These are phyloP conservation scores for Vanacampus margaritifer DNA, from an alignment of 2,113 vertebrate genomes.

Conservation along the genomic window DNA sequence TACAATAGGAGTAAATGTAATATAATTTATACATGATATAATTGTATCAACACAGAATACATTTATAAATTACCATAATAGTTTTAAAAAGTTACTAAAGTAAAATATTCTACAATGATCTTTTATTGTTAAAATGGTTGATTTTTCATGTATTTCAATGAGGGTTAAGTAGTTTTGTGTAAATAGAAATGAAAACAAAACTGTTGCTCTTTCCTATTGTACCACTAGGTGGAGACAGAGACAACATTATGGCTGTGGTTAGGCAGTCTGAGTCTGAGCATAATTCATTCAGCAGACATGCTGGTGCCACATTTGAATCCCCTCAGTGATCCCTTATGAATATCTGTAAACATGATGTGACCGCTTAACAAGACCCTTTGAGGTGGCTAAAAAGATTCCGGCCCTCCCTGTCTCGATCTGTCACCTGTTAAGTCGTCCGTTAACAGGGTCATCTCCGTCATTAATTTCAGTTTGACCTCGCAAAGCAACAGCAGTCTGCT, in stretches of 20 bases:
- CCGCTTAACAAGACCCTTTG: constrained; percentile 57
- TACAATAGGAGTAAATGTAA: no score
- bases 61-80: no score
- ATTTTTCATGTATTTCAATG: no score
- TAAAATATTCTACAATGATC: no score
- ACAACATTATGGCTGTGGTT: constrained; percentile 50
- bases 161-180: no score
- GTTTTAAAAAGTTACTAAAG: no score
- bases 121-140: no score
- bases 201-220: constrained; percentile 26
- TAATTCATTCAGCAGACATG: constrained; percentile 43
- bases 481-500: constrained; percentile 62
- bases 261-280: constrained; percentile 25
- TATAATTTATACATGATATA: no score
- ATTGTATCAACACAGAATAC: no score
- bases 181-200: background rate
- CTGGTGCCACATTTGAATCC: constrained; percentile 37
- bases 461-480: constrained; percentile 68
- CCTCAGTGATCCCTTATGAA: constrained; percentile 50
- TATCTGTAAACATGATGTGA: constrained; percentile 57
- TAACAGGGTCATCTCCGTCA: constrained; percentile 55
- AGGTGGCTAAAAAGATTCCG: constrained; percentile 36
- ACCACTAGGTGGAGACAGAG: constrained; percentile 75
- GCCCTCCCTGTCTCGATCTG: constrained; percentile 37
- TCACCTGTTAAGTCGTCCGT: constrained; percentile 53